phyloP scores from a whole-genome alignment of 2,113 vertebrate genomes.

The Zapornia atra region DNA sequence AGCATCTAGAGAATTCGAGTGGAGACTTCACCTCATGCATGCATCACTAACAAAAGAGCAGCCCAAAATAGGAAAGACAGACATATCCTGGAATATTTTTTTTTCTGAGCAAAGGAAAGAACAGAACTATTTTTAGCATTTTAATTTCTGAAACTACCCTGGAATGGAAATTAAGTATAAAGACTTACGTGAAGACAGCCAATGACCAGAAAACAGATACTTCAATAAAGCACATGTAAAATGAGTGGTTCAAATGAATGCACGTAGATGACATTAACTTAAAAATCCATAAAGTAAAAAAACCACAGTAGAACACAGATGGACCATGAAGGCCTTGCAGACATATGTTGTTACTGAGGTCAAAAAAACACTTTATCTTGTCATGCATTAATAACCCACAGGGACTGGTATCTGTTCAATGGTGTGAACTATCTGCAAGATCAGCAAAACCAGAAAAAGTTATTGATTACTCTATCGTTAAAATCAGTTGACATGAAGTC shows the following conservation, averaged over 20 bases:
- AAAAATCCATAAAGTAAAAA: conserved; percentile 14
- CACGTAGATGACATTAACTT: conserved; percentile 12
- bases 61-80: background rate
- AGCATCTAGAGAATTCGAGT: background rate
- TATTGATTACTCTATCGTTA: conserved; percentile 48
- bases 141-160: background rate
- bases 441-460: conserved; percentile 26
- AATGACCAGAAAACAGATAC: background rate
- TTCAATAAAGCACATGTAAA: background rate
- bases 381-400: background rate
- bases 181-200: background rate
- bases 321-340: background rate
- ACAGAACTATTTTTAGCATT: background rate
- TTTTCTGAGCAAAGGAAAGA: background rate
- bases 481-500: conserved; percentile 47
- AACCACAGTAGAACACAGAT: background rate
- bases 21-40: background rate
- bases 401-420: background rate
- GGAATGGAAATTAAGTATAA: background rate
- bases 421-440: conserved; percentile 3
- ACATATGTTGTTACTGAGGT: conserved; percentile 25
- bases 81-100: background rate
- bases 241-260: background rate
- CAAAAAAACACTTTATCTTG: conserved; percentile 16
- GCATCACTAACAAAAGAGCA: background rate